A percentile compares a stretch with the other conserved stretches of the same genome.
Conservation (phyloP, 2,888 invertebrate genomes). For the Acanthacorydalis orientalis region DNA sequence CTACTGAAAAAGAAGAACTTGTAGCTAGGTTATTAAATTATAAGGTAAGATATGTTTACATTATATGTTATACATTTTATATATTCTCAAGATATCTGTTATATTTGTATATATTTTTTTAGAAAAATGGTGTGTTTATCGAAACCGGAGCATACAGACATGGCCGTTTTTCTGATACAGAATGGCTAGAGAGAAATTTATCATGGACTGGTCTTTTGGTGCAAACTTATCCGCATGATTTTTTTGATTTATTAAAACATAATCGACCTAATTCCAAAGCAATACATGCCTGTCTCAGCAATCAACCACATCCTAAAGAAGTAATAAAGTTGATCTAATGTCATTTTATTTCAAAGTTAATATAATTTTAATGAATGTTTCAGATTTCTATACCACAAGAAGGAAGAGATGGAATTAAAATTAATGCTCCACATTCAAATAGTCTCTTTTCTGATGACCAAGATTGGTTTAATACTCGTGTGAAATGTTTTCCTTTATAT, state of each 20-base stretch:
- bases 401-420: constrained; percentile 27
- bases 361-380: constrained; percentile 1
- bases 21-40: constrained; percentile 27
- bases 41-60: constrained; percentile 18
- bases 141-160: constrained; percentile 45
- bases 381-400: constrained; percentile 15
- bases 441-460: constrained; percentile 32
- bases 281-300: constrained; percentile 66
- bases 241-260: constrained; percentile 43
- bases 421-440: constrained; percentile 24
- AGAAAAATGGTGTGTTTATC: constrained; percentile 56
- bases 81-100: neutral
- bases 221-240: constrained; percentile 64
- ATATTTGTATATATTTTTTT: constrained; percentile 10
- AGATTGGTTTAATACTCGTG: constrained; percentile 48
- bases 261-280: constrained; percentile 40
- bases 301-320: constrained; percentile 59
- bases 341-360: neutral
- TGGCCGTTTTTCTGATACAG: constrained; percentile 43
- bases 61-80: neutral
- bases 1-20: constrained; percentile 30
- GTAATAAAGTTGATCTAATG: constrained; percentile 21
- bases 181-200: constrained; percentile 51
- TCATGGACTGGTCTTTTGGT: constrained; percentile 61
- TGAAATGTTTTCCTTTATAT: constrained; percentile 73